phyloP scores from a whole-genome alignment of 2,888 invertebrate species.

The Pammene aurita region DNA sequence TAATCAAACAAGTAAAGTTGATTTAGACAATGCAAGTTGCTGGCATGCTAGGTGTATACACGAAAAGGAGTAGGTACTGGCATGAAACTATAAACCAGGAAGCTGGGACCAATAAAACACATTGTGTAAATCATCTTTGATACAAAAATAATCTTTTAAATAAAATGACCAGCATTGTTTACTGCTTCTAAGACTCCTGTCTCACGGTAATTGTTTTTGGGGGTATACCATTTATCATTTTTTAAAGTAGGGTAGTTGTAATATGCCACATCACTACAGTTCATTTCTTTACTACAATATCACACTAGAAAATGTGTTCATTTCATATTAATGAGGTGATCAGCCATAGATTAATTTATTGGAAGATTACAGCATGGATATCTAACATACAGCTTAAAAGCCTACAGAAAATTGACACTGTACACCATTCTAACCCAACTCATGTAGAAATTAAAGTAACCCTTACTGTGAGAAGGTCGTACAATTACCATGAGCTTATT shows the following conservation, averaged over 20 bases:
- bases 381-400: constrained; percentile 1
- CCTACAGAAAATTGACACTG: constrained; percentile 12
- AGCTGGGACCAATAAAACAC: not conserved
- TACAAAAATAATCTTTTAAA: constrained; percentile 36
- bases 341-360: no score
- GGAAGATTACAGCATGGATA: not conserved
- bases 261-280: not conserved
- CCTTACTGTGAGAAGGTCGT: constrained; percentile 31
- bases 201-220: constrained; percentile 27
- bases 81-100: not conserved
- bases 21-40: constrained; percentile 9
- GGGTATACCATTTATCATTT: not conserved
- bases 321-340: no score
- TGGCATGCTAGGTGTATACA: not conserved
- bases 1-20: constrained; percentile 25
- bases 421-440: not conserved
- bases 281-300: no score
- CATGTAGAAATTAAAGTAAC: not conserved
- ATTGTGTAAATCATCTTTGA: constrained; percentile 10
- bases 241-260: not conserved
- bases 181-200: constrained; percentile 20
- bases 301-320: no score
- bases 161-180: constrained; percentile 41
- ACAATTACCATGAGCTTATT: constrained; percentile 17
- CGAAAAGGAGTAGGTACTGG: not conserved